Base-by-base conservation (phyloP, 2,113 vertebrate genomes). In the Misgurnus mizolepis region DNA sequence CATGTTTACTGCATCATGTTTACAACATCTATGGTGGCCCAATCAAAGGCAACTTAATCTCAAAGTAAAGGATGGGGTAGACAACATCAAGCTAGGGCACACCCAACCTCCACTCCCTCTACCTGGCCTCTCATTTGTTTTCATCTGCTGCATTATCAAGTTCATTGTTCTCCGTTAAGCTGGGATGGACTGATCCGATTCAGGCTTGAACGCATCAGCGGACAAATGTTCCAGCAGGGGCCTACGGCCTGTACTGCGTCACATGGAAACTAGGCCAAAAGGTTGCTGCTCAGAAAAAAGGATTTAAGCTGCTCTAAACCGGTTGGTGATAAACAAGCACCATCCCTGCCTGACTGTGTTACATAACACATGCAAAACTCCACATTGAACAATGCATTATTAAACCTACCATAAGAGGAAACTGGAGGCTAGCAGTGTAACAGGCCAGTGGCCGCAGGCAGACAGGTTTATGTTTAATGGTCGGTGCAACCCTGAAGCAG, bases 221-320 rank as follows among this genome's bases (percentile, higher is more conserved):
- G 80, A 67, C 80, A 75, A 81, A 53, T 22, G 64, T 76, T 68
- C 72, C 53, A 76, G 70, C 80, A 60, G 53, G 53, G 34, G 12
- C 71, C 71, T 50, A 67, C 76, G 17, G 34, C 41, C 78, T 67
- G 43, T 15, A 45, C 40, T 39, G 70, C 6, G 12, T 76, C 72
- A 61, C 76, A 27, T 69, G 72, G 71, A 88, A 91, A 91, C 85
- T 84, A 87, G 90, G 90, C 88, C 89, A 91, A 89, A 88, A 82
- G 69, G 69, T 56, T 78, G 53, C 53, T 60, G 71, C 61, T 64
- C 22, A 0, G 22, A 17, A 62, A 47, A 62, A 60, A 89, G 87
- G 89, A 92, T 87, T 88, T 85, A 67, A 75, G 78, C 75, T 40
- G 66, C 53, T 73, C 60, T 66, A 45, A 41, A 73, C 71, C 55